phyloP scores from a whole-genome alignment of 1,140 invertebrate genomes.

The Leptestheria dahalacensis region DNA sequence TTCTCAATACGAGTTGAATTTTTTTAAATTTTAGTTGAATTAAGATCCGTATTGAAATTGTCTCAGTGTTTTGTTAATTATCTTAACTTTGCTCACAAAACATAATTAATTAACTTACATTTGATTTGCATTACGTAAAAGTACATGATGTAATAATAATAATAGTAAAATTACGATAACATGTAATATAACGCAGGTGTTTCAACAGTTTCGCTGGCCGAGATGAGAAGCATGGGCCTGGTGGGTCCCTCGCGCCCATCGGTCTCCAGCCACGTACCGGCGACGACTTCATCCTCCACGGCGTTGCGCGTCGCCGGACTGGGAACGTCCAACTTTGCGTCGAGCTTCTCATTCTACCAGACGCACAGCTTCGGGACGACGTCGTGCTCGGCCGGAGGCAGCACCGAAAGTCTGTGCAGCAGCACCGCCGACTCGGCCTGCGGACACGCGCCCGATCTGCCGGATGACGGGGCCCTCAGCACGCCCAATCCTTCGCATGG shows the following conservation, averaged over 20 bases:
- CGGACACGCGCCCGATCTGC: slow-evolving; percentile 6
- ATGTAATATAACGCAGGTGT: no score
- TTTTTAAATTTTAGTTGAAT: no score
- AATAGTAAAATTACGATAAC: no score
- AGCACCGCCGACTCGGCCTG: slow-evolving; percentile 14
- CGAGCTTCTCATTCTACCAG: slow-evolving; percentile 12
- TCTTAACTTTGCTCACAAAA: no score
- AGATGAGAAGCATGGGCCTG: slow-evolving; percentile 5
- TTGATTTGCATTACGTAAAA: no score
- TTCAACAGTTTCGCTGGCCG: not conserved
- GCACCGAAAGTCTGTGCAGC: slow-evolving; percentile 16
- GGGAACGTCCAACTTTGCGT: not conserved
- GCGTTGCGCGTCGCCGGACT: not conserved
- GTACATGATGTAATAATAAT: no score
- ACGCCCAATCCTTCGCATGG: not conserved
- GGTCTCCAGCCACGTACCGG: not conserved
- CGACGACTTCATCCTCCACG: not conserved
- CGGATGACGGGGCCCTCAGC: slow-evolving; percentile 2
- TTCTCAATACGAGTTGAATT: no score
- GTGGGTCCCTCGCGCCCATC: slow-evolving; percentile 3
- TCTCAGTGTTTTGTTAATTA: no score
- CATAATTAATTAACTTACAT: no score
- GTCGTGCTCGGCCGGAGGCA: slow-evolving; percentile 10
- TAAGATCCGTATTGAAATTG: no score
- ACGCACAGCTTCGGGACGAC: slow-evolving; percentile 4